Conservation (phyloP, 2,797 vertebrate genomes). For the Harpagifer antarcticus region DNA sequence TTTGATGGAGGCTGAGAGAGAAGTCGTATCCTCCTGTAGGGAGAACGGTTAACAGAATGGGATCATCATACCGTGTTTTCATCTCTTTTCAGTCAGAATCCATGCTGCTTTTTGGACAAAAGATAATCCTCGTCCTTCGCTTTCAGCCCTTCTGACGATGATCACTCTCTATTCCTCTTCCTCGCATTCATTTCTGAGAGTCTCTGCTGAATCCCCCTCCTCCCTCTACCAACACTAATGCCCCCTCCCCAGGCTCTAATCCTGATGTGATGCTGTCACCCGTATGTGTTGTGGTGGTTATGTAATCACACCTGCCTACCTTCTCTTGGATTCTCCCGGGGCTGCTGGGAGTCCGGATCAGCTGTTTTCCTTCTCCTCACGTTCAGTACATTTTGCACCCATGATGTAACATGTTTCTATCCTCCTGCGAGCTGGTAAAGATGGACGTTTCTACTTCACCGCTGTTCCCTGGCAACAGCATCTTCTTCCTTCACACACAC, state of each 20-base stretch:
- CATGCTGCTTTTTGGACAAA: constrained; percentile 37
- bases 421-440: constrained; percentile 48
- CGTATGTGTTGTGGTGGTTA: constrained; percentile 71
- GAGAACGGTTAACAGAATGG: constrained; percentile 28
- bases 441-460: constrained; percentile 60
- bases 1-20: constrained; percentile 24
- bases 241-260: constrained; percentile 70
- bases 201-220: constrained; percentile 35
- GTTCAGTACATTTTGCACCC: constrained; percentile 39
- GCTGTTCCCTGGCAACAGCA: constrained; percentile 87
- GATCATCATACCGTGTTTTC: constrained; percentile 37
- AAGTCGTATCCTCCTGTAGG: constrained; percentile 34
- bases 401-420: constrained; percentile 31
- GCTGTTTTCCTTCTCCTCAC: constrained; percentile 36
- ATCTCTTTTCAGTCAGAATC: constrained; percentile 30
- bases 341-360: constrained; percentile 37
- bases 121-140: constrained; percentile 46
- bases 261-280: constrained; percentile 79
- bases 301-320: constrained; percentile 76
- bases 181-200: constrained; percentile 20
- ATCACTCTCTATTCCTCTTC: constrained; percentile 31
- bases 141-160: constrained; percentile 38
- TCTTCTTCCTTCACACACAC: constrained; percentile 63
- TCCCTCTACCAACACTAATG: constrained; percentile 45
- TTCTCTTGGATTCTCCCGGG: constrained; percentile 44